Evolutionary conservation across 2,888 invertebrate species (phyloP), one percentile per base, ranked within the genome.

Genomic region (Deilephila porcellus): DNA sequence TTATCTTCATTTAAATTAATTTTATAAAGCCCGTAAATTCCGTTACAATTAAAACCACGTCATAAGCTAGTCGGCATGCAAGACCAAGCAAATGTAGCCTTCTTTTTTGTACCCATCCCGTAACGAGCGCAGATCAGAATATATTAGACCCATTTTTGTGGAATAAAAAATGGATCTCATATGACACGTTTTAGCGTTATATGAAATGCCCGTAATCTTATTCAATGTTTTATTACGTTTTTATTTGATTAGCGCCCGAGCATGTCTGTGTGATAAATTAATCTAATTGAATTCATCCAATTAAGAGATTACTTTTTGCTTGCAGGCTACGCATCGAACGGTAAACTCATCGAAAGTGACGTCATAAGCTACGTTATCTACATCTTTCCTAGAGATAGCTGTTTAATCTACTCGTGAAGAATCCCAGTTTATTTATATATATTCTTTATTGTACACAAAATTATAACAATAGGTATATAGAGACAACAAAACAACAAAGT

Each of bases 101-200:
- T 19, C 56, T 17, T 56, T 56, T 56, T 56, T n/a, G n/a, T 17
- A 56, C 6, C 56, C 56, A n/a, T 56, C 14, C 56, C 56, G 56
- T 56, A 56, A 56, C 56, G 56, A 56, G 56, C 56, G 56, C n/a
- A 56, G 56, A 56, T n/a, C 56, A n/a, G 19, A 56, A n/a, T 56
- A 56, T 56, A 56, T 56, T n/a, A 17, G 56, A n/a, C 6, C 7
- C 56, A n/a, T n/a, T 56, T 56, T 56, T 56, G 19, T 25, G 25
- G 25, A 25, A 25, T 25, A 25, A 25, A 25, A 25, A 25, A 25
- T 25, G 25, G 25, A 14, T 56, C 7, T 14, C 5, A 19, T n/a
- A 56, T 56, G n/a, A 56, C n/a, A n/a, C 56, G n/a, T 56, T 56
- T 56, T 17, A 56, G 56, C 17, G 1, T 56, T 56, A 2, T 56